Percentiles rank a stretch among this genome's conserved stretches.
Evolutionary conservation across 2,113 vertebrate species (phyloP).

Genomic region (Corythornis cristatus): DNA sequence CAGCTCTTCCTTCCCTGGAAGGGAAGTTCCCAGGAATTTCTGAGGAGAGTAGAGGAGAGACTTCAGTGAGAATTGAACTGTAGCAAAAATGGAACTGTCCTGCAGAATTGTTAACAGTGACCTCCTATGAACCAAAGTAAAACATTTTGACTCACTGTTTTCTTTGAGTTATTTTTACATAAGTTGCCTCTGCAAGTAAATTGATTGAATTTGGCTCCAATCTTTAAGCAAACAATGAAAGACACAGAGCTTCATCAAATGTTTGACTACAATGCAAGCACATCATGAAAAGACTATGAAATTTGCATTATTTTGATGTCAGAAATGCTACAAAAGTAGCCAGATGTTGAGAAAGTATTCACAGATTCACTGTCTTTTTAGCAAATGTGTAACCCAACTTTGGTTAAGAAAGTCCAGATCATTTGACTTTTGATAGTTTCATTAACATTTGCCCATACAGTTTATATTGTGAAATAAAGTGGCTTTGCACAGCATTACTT

Average conservation of each 20-base stretch:
- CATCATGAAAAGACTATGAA: neutral
- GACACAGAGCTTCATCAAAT: neutral
- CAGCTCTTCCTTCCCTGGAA: neutral
- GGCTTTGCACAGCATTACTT: neutral
- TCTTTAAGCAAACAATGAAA: neutral
- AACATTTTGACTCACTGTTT: neutral
- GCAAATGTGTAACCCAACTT: neutral
- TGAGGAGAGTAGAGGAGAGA: neutral
- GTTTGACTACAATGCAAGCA: neutral
- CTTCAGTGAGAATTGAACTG: neutral
- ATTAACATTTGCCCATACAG: neutral
- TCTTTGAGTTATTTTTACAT: neutral
- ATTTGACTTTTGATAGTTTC: neutral
- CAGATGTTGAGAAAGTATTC: neutral
- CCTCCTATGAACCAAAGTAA: neutral
- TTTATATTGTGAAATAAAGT: neutral
- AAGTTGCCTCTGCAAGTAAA: neutral
- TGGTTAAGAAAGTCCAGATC: neutral
- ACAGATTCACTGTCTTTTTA: neutral
- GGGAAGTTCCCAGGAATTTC: neutral
- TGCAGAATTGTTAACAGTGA: neutral
- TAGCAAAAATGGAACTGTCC: neutral
- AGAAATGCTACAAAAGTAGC: neutral
- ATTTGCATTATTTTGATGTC: constrained; percentile 19
- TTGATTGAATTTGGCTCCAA: neutral